Percentiles rank a stretch among this genome's conserved stretches.
Conservation (phyloP, 1,140 invertebrate genomes). For the Calycopis cecrops region DNA sequence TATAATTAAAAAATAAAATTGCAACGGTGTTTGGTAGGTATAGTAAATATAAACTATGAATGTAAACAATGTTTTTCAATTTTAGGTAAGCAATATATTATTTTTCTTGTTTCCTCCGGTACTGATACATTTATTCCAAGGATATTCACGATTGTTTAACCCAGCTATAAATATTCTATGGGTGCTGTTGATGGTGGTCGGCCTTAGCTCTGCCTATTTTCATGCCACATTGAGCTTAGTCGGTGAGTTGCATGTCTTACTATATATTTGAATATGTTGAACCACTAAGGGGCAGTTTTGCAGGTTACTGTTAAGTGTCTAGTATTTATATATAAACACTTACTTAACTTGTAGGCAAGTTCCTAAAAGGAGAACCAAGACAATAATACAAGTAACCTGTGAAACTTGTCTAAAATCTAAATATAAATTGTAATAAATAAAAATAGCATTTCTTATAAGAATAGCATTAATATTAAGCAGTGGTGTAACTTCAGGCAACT, state of each 20-base stretch:
- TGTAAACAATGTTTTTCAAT: constrained; percentile 9
- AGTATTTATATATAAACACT: no score
- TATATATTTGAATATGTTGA: background rate
- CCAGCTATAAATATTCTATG: constrained; percentile 86
- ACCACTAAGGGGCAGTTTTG: background rate
- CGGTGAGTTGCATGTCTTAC: constrained; percentile 64
- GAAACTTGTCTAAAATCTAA: no score
- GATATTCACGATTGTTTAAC: constrained; percentile 84
- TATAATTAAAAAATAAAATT: constrained; percentile 6
- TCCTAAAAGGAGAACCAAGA: no score
- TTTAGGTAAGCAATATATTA: constrained; percentile 85
- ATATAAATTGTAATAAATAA: no score
- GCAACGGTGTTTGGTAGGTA: constrained; percentile 2
- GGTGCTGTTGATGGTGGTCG: constrained; percentile 85
- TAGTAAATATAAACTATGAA: no score
- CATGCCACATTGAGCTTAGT: constrained; percentile 88
- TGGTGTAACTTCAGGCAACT: no score
- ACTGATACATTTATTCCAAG: constrained; percentile 84
- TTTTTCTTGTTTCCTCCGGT: constrained; percentile 87
- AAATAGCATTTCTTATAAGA: no score
- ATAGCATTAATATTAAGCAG: no score
- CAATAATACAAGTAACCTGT: no score
- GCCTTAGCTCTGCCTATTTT: constrained; percentile 88
- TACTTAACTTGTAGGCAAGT: no score
- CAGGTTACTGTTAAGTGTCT: no score